Percentiles rank a stretch among this genome's conserved stretches.
Conservation (phyloP, 1,140 invertebrate genomes). For the Ptiloglossa arizonensis region DNA sequence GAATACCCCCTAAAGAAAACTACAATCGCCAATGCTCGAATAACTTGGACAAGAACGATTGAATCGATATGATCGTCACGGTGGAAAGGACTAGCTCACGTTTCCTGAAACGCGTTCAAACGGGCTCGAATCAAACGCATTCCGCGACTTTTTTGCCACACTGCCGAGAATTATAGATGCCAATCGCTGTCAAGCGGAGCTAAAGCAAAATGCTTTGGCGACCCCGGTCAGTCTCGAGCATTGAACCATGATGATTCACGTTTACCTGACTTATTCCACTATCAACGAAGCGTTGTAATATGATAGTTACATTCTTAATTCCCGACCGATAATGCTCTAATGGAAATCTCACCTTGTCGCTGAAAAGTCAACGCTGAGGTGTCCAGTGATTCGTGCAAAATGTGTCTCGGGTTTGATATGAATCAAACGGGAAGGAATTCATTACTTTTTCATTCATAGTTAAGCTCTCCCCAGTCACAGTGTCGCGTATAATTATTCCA, state of each 20-base stretch:
- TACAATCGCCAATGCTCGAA: neutral
- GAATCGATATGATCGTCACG: constrained; percentile 17
- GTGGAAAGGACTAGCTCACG: constrained; percentile 30
- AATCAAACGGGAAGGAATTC: too few relatives aligned
- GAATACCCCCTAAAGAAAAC: neutral
- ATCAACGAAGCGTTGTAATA: neutral
- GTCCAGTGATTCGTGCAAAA: too few relatives aligned
- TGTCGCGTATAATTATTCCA: too few relatives aligned
- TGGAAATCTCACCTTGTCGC: too few relatives aligned
- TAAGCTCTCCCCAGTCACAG: neutral
- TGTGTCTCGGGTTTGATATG: too few relatives aligned
- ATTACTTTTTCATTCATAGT: too few relatives aligned
- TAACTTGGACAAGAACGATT: neutral
- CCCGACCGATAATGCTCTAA: too few relatives aligned
- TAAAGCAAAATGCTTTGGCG: constrained; percentile 45
- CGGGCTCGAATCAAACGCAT: constrained; percentile 45
- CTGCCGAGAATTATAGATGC: constrained; percentile 44
- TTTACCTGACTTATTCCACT: constrained; percentile 32
- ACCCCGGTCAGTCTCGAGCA: constrained; percentile 59
- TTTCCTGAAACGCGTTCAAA: constrained; percentile 47
- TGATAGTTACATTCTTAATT: neutral
- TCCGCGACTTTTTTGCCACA: constrained; percentile 43
- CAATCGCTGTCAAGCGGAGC: constrained; percentile 47
- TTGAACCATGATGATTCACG: constrained; percentile 64
- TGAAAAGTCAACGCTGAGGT: neutral